Base-by-base conservation (phyloP, 2,113 vertebrate genomes). In the Cyanistes caeruleus region DNA sequence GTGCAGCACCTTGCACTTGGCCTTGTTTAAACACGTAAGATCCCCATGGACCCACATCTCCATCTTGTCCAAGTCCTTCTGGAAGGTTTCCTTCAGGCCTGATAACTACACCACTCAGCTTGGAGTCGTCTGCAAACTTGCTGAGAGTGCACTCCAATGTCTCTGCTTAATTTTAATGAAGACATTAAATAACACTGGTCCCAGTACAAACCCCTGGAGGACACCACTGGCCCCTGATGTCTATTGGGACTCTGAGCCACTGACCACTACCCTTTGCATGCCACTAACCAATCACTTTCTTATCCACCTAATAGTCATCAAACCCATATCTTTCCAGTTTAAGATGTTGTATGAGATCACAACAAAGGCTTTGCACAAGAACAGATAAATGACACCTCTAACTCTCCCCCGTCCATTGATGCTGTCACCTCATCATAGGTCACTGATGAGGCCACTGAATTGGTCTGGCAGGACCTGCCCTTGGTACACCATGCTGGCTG, bases 341-440 rank as follows among this genome's bases (percentile, higher is more conserved):
- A 64, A 43, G 21, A 16, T 67, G 33, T 7, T 30, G 33, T 11
- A 15, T 5, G 11, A 23, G 12, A 44, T 7, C 12, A 14, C 5
- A 23, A 33, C 31, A 33, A 65, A 58, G 15, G 19, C 68, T 64
- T 59, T 39, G 21, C 8, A 81, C 15, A 67, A 39, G 28, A 44
- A 33, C 23, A n/a, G 18, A 43, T 33, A 83, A 76, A 55, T 23
- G 4, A 55, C 25, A 76, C 19, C 25, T 49, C 7, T 5, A 53
- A 8, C 30, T 4, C 9, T 60, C 41, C 6, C 16, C 33, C 41
- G n/a, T 15, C 17, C 30, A 48, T 48, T 49, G 6, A 53, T 43
- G 30, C 49, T 0, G 1, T 35, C 48, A 43, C 17, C 55, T 44
- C 3, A 0, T 23, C 21, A 35, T 1, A 53, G 28, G 37, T 43